Percentiles rank a stretch among this genome's conserved stretches.
Conservation (phyloP, 2,888 invertebrate species). For the Myathropa florea region DNA sequence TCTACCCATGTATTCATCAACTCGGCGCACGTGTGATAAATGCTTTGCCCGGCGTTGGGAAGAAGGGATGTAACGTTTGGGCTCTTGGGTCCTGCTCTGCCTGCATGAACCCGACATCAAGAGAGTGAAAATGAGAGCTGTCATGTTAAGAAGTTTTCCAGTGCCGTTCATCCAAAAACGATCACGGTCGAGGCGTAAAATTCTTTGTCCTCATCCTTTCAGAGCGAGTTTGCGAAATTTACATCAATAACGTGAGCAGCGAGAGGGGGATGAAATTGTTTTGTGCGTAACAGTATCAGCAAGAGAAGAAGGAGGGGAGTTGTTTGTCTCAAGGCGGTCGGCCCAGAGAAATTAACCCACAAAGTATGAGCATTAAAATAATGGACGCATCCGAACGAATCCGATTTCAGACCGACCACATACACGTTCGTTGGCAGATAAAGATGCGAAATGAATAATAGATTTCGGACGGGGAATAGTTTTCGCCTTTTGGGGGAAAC, state of each 20-base stretch:
- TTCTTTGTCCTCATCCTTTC: neutral
- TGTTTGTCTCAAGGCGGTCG: neutral
- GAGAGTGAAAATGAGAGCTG: constrained; percentile 34
- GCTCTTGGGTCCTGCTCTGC: neutral
- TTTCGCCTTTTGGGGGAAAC: neutral
- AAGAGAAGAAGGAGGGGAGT: neutral
- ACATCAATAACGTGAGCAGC: neutral
- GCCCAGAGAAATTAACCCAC: neutral
- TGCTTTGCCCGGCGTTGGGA: constrained; percentile 4
- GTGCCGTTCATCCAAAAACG: neutral
- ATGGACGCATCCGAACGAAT: neutral
- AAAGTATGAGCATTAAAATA: constrained; percentile 5
- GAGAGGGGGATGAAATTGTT: neutral
- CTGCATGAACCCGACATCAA: constrained; percentile 16
- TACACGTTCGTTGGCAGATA: neutral
- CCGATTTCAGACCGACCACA: neutral
- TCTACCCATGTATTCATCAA: constrained; percentile 45
- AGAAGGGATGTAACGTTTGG: neutral
- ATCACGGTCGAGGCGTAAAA: neutral
- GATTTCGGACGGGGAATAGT: neutral
- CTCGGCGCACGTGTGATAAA: constrained; percentile 25
- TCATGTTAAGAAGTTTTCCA: constrained; percentile 9
- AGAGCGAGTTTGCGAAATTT: neutral
- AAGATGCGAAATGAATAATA: constrained; percentile 10
- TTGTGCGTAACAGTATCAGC: neutral